These are phyloP conservation scores for Salvelinus fontinalis DNA, from an alignment of 2,113 vertebrate species.

Conservation along the genomic window DNA sequence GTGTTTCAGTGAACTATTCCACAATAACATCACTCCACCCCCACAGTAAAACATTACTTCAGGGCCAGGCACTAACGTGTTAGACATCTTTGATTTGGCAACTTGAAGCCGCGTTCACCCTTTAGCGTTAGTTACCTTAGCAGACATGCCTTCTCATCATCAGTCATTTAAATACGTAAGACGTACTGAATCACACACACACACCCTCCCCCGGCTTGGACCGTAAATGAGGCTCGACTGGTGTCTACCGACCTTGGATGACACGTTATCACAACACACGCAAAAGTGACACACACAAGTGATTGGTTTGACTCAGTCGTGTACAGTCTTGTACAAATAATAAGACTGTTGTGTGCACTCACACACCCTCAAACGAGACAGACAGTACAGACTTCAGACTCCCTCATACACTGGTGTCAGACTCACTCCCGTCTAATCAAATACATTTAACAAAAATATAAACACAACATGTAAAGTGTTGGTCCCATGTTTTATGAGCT, in stretches of 20 bases:
- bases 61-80: slow-evolving; percentile 49
- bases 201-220: background rate
- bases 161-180: slow-evolving; percentile 10
- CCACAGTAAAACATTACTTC: slow-evolving; percentile 26
- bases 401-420: slow-evolving; percentile 5
- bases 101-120: slow-evolving; percentile 14
- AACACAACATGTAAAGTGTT: too few species aligned
- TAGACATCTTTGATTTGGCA: slow-evolving; percentile 40
- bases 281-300: slow-evolving; percentile 10
- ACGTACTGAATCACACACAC: slow-evolving; percentile 6
- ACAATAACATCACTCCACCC: slow-evolving; percentile 37
- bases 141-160: slow-evolving; percentile 14
- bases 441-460: too few species aligned
- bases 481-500: too few species aligned
- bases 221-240: background rate
- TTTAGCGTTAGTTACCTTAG: background rate
- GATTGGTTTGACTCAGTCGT: slow-evolving; percentile 47
- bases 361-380: slow-evolving; percentile 44
- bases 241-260: background rate
- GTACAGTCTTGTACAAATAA: slow-evolving; percentile 58
- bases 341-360: slow-evolving; percentile 33
- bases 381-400: slow-evolving; percentile 31
- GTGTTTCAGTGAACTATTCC: slow-evolving; percentile 34
- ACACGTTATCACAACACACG: background rate
- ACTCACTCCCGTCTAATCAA: too few species aligned